Evolutionary conservation across 2,113 vertebrate genomes (phyloP), one percentile per base, ranked within the genome.

Genomic region (Leiothrix lutea): DNA sequence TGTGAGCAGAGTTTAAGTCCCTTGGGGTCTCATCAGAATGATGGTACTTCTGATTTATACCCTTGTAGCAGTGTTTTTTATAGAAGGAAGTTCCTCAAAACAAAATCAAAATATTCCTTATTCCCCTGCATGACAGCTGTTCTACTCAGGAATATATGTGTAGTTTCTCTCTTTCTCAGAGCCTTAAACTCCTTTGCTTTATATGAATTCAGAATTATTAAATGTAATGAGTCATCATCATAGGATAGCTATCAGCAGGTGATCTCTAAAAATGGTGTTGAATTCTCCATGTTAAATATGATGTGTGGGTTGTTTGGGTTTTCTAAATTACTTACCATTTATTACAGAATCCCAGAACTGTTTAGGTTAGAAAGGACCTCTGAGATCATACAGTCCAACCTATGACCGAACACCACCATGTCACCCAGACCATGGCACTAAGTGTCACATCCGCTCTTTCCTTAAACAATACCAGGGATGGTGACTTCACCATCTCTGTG

Each of bases 61-160:
- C 23, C 72, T n/a, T 74, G 51, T 62, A 93, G 44, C 33, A 58
- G 5, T 54, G 56, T 48, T 95, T 93, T 95, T 95, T 96, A 94
- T 88, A 88, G 88, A 93, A 93, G 31, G 69, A 94, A 51, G 28
- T 15, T 11, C 60, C 77, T 90, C 75, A 62, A 44, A 93, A 86
- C 50, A 95, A 93, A 83, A 83, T 88, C 47, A 95, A 80, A 94
- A 83, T 83, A 88, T 71, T 88, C 23, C 14, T 90, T 86, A 38
- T 92, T 94, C 64, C 60, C 26, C n/a, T 94, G 75, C n/a, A 31
- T 93, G 58, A 73, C 67, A 90, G 36, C 51, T 80, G 24, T 47
- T 90, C 42, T 86, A 12, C 25, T 70, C 72, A 83, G 29, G 29
- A 93, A 51, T 74, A 62, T 36, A 58, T 25, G 5, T 36, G 5